Base-by-base conservation (phyloP, 2,888 invertebrate species). In the Diloba caeruleocephala region DNA sequence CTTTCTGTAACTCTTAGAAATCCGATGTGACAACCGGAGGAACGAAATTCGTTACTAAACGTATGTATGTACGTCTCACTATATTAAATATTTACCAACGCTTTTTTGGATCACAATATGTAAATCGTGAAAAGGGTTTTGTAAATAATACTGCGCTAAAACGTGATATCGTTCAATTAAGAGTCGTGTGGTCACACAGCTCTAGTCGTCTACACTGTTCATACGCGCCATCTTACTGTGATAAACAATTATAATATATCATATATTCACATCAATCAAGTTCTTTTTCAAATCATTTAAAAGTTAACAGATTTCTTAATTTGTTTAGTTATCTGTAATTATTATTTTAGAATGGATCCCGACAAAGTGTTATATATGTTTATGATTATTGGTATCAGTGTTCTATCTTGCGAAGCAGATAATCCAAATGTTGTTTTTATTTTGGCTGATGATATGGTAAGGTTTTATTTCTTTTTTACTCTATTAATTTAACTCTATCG, bases 391-490 rank as follows among this genome's bases (percentile, higher is more conserved):
- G 37, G 12, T 12, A 7, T 37, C 8, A 15, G 45, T 15, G 17
- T 15, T 4, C n/a, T 23, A 28, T 57, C 34, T 7, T 23, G 38
- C 45, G 44, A 31, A 49, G 7, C 19, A 3, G n/a, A 43, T 28
- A 45, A 41, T 9, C 67, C 96, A 4, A 95, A 97, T 85, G 96
- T 97, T 54, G 94, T 97, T 43, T 92, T 97, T 32, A 96, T 97
- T 59, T 87, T 97, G 58, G 97, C 97, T 8, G 97, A 97, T 93
- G 97, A 97, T 88, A 88, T 97, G 95, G 97, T 97, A 91, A 94
- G 95, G 1, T 7, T 34, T 10, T 12, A 21, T 21, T 36, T 19
- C 13, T 3, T 29, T 29, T 7, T 29, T 12, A 13, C 4, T 28
- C 2, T 12, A 9, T 1, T 29, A 10, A 9, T 0, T 4, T n/a